Conservation (phyloP, 2,888 invertebrate species). For the Trichopria drosophilae region DNA sequence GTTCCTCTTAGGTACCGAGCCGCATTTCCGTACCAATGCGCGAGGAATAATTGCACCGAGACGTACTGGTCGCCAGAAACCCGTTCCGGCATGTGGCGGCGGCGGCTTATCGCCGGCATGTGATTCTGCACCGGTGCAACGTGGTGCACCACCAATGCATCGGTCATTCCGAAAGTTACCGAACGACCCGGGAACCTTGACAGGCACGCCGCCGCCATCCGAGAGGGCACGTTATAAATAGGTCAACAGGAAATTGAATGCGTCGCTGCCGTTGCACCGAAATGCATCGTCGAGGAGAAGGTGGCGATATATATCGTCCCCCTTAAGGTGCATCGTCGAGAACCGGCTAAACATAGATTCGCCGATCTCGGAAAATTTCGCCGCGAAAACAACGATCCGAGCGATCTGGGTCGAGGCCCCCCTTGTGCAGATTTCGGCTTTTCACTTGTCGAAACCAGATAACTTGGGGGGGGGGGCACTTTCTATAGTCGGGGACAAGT, state of each 20-base stretch:
- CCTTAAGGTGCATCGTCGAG: constrained; percentile 19
- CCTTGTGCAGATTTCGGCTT: no score
- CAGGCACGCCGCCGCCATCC: constrained; percentile 36
- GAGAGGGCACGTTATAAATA: constrained; percentile 45
- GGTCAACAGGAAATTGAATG: constrained; percentile 50
- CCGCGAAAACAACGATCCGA: constrained; percentile 8
- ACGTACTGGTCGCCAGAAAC: no score
- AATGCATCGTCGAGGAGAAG: neutral
- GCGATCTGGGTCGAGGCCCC: constrained; percentile 28
- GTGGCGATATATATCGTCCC: constrained; percentile 13
- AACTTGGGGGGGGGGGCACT: no score
- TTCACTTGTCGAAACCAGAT: no score
- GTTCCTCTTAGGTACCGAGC: no score
- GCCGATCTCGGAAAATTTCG: constrained; percentile 33
- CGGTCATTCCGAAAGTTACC: constrained; percentile 30
- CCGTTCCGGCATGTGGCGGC: no score
- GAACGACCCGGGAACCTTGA: constrained; percentile 41
- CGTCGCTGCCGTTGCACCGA: neutral
- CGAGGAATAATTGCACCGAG: no score
- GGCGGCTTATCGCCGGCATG: neutral
- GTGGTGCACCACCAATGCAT: constrained; percentile 15
- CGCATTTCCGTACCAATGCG: no score
- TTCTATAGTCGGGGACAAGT: no score
- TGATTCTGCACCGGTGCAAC: constrained; percentile 1
- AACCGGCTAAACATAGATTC: constrained; percentile 34